These are phyloP conservation scores for Phorcus lineatus DNA, from an alignment of 2,888 invertebrate species.

Conservation along the genomic window DNA sequence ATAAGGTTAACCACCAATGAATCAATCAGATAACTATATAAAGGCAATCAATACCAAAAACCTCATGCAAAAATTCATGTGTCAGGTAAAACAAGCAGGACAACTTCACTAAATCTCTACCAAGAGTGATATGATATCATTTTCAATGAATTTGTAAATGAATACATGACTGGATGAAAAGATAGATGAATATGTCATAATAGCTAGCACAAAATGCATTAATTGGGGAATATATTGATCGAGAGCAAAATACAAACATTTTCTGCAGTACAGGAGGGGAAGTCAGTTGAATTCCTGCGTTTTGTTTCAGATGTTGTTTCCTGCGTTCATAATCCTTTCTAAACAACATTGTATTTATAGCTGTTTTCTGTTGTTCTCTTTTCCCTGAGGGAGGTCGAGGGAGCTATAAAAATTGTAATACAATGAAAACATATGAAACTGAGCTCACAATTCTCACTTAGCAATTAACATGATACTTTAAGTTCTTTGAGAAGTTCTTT, in stretches of 20 bases:
- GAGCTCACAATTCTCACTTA: background rate
- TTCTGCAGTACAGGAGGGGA: slow-evolving; percentile 42
- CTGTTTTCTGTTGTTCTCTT: slow-evolving; percentile 33
- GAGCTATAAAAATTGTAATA: background rate
- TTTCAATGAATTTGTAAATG: background rate
- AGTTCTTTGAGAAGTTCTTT: background rate
- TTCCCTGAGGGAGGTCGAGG: slow-evolving; percentile 55
- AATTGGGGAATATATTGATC: background rate
- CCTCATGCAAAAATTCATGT: too few species aligned
- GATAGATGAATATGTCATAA: background rate
- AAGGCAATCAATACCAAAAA: too few species aligned
- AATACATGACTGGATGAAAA: background rate
- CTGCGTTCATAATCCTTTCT: slow-evolving; percentile 60
- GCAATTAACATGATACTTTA: background rate
- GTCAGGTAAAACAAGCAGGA: too few species aligned
- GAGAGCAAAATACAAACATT: slow-evolving; percentile 17
- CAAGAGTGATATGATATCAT: too few species aligned
- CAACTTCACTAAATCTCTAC: too few species aligned
- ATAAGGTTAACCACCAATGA: too few species aligned
- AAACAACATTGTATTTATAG: slow-evolving; percentile 61
- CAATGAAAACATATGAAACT: background rate
- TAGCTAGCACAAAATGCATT: background rate
- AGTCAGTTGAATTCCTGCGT: slow-evolving; percentile 42
- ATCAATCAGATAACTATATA: too few species aligned
- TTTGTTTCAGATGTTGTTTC: slow-evolving; percentile 54